Evolutionary conservation across 1,140 invertebrate species (phyloP).

Genomic region (Eueides isabella): DNA sequence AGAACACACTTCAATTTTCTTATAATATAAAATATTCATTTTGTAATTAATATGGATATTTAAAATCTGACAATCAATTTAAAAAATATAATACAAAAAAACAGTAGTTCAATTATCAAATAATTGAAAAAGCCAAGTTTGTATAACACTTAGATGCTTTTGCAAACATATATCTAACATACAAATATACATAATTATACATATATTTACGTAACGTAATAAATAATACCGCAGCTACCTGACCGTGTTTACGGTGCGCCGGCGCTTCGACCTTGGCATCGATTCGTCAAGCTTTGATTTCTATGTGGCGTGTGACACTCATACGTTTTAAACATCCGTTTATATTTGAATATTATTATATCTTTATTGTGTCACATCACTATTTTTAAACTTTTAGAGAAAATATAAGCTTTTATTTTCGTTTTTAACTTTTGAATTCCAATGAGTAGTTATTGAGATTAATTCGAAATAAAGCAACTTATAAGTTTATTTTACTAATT

Average conservation of each 20-base stretch:
- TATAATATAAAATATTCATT: no score
- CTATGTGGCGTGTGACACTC: conserved; percentile 13
- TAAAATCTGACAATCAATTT: no score
- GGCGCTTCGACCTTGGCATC: conserved; percentile 49
- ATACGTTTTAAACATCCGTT: neutral
- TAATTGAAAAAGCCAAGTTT: no score
- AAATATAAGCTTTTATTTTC: no score
- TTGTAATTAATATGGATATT: no score
- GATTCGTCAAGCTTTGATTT: conserved; percentile 43
- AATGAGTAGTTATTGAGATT: no score
- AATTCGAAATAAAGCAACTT: no score
- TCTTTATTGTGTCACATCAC: neutral
- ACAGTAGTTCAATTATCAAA: no score
- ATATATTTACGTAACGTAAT: neutral
- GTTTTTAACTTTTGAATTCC: no score
- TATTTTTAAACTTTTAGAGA: neutral
- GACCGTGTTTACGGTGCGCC: conserved; percentile 38
- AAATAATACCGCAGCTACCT: conserved; percentile 32
- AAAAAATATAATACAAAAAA: no score
- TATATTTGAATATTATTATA: neutral
- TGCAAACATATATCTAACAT: neutral
- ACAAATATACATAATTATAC: neutral
- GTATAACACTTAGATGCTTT: neutral
- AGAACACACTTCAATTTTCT: no score
- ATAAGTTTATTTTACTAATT: no score